Conservation (phyloP, 2,797 vertebrate species). For the Anabas testudineus region DNA sequence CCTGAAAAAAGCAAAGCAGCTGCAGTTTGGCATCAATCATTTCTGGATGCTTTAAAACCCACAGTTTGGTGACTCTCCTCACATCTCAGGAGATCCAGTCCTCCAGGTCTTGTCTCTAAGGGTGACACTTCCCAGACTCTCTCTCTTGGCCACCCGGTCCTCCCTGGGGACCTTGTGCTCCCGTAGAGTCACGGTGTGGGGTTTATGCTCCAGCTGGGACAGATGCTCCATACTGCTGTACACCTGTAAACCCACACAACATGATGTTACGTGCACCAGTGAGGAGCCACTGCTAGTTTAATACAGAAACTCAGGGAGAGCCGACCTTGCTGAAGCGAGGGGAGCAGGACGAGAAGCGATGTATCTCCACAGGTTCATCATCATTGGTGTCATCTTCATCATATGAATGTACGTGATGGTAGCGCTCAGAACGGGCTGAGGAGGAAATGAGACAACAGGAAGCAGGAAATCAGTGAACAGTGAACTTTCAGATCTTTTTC, state of each 20-base stretch:
- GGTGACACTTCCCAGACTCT: conserved; percentile 89
- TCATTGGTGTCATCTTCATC: conserved; percentile 94
- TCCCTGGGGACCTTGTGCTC: conserved; percentile 88
- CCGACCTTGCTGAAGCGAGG: conserved; percentile 94
- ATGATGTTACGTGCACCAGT: not conserved
- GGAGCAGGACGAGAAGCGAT: conserved; percentile 92
- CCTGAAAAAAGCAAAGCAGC: conserved; percentile 69
- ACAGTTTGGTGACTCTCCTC: conserved; percentile 57
- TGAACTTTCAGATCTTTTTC: too few species aligned
- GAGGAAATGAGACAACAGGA: conserved; percentile 10
- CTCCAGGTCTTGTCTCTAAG: conserved; percentile 92
- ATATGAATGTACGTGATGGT: conserved; percentile 92
- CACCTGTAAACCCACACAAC: conserved; percentile 79
- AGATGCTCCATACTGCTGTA: conserved; percentile 97
- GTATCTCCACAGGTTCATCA: conserved; percentile 93
- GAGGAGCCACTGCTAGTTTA: not conserved
- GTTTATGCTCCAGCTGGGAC: conserved; percentile 91
- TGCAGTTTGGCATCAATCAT: not conserved
- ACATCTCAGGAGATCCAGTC: conserved; percentile 89
- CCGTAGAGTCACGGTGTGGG: conserved; percentile 83
- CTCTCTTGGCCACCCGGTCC: conserved; percentile 88
- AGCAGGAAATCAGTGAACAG: not conserved
- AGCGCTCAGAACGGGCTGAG: conserved; percentile 92
- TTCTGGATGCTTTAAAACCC: too few species aligned
- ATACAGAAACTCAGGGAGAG: too few species aligned